These are phyloP conservation scores for Zoroaster sp. DNA, from an alignment of 53 echinoderm and acorn worm species.

Conservation along the genomic window DNA sequence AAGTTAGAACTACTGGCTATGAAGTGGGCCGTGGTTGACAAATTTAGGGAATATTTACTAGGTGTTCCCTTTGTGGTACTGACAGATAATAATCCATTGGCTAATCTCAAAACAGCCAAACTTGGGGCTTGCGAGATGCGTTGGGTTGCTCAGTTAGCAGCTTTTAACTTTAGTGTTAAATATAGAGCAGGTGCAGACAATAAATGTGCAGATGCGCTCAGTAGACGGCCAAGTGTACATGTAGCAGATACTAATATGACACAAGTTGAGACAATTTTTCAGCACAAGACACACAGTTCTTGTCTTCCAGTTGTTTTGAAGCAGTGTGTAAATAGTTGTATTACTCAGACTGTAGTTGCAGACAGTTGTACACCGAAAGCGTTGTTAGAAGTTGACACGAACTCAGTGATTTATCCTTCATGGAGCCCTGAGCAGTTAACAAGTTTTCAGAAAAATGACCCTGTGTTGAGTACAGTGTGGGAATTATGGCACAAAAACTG, in stretches of 20 bases:
- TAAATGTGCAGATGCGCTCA: no score
- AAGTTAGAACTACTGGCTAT: no score
- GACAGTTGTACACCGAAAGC: neutral
- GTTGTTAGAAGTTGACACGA: neutral
- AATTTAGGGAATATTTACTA: no score
- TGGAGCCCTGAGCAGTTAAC: neutral
- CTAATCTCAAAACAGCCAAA: no score
- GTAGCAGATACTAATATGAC: neutral
- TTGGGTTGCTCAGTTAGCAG: no score
- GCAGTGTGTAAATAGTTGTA: neutral
- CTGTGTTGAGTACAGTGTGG: neutral
- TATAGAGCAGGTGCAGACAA: no score
- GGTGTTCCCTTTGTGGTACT: no score
- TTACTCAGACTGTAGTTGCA: neutral
- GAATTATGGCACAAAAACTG: neutral
- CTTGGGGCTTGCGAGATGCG: no score
- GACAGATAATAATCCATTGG: no score
- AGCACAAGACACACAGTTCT: neutral
- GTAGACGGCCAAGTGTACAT: no score
- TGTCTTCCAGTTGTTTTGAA: neutral
- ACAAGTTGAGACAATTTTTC: neutral
- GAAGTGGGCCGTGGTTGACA: no score
- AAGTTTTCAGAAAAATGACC: neutral
- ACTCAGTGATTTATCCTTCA: neutral
- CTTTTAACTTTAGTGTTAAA: no score